phyloP scores from a whole-genome alignment of 1,140 invertebrate genomes.

The Drosophila leontia region DNA sequence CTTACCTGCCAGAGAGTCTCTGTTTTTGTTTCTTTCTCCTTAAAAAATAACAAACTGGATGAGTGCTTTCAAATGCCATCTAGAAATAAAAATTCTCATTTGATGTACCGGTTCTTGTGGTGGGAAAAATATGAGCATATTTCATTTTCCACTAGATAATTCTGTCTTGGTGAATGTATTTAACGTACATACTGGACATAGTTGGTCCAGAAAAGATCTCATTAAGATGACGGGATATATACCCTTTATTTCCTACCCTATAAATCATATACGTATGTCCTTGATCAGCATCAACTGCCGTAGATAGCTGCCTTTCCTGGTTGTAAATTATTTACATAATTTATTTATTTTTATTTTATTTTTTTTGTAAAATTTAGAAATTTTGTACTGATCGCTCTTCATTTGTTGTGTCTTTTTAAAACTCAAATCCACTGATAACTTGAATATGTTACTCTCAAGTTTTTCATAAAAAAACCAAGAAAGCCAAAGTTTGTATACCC shows the following conservation, averaged over 20 bases:
- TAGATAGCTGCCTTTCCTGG: no score
- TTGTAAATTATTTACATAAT: no score
- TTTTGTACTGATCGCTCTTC: background rate
- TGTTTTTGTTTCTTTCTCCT: background rate
- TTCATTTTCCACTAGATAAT: slow-evolving; percentile 52
- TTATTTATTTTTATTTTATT: no score
- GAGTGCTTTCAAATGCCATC: slow-evolving; percentile 22
- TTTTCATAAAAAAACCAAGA: slow-evolving; percentile 53
- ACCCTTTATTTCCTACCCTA: no score
- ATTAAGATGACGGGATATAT: background rate
- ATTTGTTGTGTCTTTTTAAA: background rate
- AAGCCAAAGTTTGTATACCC: no score
- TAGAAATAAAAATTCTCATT: slow-evolving; percentile 16
- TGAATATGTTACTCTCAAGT: slow-evolving; percentile 67
- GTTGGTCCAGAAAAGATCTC: background rate
- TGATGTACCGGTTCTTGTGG: background rate
- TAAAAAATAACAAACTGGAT: slow-evolving; percentile 19
- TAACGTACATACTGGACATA: background rate
- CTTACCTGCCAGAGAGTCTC: slow-evolving; percentile 20
- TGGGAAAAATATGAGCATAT: background rate
- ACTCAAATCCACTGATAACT: slow-evolving; percentile 74
- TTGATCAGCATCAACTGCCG: no score
- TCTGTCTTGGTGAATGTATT: background rate
- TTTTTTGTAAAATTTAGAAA: no score
- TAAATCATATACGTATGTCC: no score